Conservation (phyloP, 2,113 vertebrate genomes). For the Ciconia stormi region DNA sequence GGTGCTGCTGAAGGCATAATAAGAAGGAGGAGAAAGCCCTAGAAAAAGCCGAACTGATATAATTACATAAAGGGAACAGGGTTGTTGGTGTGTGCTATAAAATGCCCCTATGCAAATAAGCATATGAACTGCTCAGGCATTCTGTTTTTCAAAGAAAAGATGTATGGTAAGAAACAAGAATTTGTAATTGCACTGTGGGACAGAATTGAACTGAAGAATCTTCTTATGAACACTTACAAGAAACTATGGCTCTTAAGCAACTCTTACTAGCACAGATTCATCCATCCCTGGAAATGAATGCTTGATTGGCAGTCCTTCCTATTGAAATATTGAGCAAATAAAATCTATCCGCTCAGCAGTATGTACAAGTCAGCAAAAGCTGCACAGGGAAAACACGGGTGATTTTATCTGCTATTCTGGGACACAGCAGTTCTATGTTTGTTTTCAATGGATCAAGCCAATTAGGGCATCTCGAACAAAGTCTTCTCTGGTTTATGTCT, state of each 20-base stretch:
- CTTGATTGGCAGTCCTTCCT: not conserved
- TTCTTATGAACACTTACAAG: not conserved
- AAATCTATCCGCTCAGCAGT: not conserved
- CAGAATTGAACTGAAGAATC: not conserved
- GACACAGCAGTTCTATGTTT: not conserved
- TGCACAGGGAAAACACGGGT: not conserved
- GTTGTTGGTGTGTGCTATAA: not conserved
- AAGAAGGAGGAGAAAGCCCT: not conserved
- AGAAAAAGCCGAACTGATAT: not conserved
- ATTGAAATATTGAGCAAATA: not conserved
- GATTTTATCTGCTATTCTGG: not conserved
- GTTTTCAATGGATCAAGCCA: not conserved
- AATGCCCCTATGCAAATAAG: not conserved
- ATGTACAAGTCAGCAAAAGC: not conserved
- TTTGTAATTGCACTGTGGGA: not conserved
- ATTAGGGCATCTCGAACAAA: not conserved
- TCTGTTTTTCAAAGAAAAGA: not conserved
- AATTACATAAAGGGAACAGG: not conserved
- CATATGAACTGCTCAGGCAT: not conserved
- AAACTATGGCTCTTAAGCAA: not conserved
- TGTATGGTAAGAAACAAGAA: not conserved
- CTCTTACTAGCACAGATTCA: not conserved
- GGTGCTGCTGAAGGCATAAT: not conserved
- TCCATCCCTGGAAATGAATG: not conserved
- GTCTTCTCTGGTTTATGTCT: not conserved